phyloP scores from a whole-genome alignment of 2,797 vertebrate species.

The Salmo trutta region DNA sequence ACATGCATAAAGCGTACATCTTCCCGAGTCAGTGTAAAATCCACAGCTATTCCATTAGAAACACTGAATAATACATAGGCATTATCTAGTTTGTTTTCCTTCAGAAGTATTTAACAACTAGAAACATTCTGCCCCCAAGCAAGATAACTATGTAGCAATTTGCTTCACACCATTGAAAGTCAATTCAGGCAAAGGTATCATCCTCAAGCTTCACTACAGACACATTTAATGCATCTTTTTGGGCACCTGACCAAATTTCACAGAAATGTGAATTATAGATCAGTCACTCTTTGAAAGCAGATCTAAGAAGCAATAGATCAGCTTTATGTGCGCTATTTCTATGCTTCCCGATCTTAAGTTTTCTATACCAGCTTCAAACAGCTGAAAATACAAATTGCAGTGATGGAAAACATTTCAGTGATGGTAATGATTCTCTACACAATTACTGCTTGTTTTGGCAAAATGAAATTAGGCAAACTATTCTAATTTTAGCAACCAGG shows the following conservation, averaged over 20 bases:
- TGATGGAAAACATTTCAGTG: no score
- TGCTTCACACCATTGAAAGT: neutral
- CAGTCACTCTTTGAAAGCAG: no score
- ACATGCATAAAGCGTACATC: neutral
- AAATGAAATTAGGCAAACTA: no score
- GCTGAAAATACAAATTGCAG: no score
- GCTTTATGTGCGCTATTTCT: neutral
- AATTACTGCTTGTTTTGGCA: no score
- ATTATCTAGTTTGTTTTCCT: neutral
- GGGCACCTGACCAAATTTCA: no score
- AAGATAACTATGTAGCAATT: neutral
- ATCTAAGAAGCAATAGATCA: no score
- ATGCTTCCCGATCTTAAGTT: no score
- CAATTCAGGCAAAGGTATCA: neutral
- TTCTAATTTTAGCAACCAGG: no score
- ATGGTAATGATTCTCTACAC: no score
- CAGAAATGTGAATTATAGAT: no score
- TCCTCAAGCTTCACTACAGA: neutral
- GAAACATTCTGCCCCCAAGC: neutral
- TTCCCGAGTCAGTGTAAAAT: neutral
- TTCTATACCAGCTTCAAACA: no score
- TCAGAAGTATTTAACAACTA: conserved; percentile 1
- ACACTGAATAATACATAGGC: neutral
- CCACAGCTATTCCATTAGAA: neutral
- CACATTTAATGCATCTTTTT: neutral